Evolutionary conservation across 1,140 invertebrate genomes (phyloP).

Genomic region (Drosophila santomea): DNA sequence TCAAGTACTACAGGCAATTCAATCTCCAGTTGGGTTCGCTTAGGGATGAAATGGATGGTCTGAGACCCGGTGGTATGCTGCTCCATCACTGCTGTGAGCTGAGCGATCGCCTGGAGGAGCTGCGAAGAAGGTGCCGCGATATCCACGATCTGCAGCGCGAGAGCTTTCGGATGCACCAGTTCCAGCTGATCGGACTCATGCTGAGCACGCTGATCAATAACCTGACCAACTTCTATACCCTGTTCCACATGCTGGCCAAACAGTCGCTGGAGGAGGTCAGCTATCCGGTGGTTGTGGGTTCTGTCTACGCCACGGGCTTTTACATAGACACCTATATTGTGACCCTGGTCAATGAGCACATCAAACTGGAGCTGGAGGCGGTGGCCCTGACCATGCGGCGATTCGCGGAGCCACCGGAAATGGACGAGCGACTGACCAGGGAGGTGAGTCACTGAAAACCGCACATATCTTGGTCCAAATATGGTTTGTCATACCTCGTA

Average conservation of each 20-base stretch:
- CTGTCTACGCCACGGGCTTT: constrained; percentile 62
- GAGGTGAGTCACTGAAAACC: constrained; percentile 24
- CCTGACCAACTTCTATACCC: constrained; percentile 70
- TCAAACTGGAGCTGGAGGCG: constrained; percentile 51
- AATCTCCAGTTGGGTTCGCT: constrained; percentile 42
- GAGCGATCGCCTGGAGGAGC: constrained; percentile 50
- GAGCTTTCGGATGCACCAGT: constrained; percentile 66
- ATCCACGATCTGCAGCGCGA: constrained; percentile 58
- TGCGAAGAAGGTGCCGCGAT: constrained; percentile 41
- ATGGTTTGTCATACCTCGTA: too few species aligned
- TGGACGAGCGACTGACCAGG: constrained; percentile 41
- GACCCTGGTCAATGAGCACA: constrained; percentile 68
- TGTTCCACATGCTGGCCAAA: constrained; percentile 70
- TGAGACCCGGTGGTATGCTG: constrained; percentile 24
- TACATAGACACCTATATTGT: constrained; percentile 77
- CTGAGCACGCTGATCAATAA: constrained; percentile 75
- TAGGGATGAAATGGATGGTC: constrained; percentile 1
- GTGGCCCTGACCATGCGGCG: constrained; percentile 48
- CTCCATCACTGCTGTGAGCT: constrained; percentile 39
- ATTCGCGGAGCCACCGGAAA: constrained; percentile 38
- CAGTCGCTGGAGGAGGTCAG: constrained; percentile 48
- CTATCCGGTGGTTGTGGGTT: constrained; percentile 52
- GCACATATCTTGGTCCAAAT: not conserved
- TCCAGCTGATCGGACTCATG: constrained; percentile 71
- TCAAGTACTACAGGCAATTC: constrained; percentile 65